Conservation (phyloP, 1,140 invertebrate genomes). For the Drosophila teissieri region DNA sequence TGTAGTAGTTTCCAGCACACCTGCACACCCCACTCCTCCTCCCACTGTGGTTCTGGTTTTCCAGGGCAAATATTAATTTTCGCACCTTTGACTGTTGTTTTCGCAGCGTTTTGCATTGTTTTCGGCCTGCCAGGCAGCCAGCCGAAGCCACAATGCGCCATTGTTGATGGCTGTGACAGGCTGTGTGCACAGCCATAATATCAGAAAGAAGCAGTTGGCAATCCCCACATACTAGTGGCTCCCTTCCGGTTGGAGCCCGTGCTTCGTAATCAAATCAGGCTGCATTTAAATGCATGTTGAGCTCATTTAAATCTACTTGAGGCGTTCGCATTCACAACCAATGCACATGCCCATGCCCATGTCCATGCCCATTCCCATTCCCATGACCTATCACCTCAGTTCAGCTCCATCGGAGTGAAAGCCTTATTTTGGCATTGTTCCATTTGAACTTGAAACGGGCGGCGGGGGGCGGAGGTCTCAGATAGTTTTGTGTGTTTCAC, state of each 20-base stretch:
- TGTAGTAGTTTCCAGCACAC: not conserved
- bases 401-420: slow-evolving; percentile 1
- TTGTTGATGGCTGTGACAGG: slow-evolving; percentile 34
- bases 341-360: not conserved
- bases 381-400: slow-evolving; percentile 6
- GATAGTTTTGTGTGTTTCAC: slow-evolving; percentile 21
- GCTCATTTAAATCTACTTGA: slow-evolving; percentile 27
- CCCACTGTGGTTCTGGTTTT: slow-evolving; percentile 30
- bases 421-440: slow-evolving; percentile 16
- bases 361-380: not conserved
- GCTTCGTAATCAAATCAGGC: slow-evolving; percentile 55
- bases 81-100: slow-evolving; percentile 60
- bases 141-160: slow-evolving; percentile 14
- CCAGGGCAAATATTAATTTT: slow-evolving; percentile 72
- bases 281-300: slow-evolving; percentile 56
- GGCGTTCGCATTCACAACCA: slow-evolving; percentile 1
- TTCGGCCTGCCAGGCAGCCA: not conserved
- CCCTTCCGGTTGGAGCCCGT: not conserved
- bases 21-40: not conserved
- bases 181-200: not conserved
- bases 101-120: slow-evolving; percentile 33
- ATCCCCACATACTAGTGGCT: not conserved
- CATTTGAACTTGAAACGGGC: slow-evolving; percentile 12
- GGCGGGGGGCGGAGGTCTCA: not conserved
- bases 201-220: not conserved